Evolutionary conservation across 2,888 invertebrate genomes (phyloP).

Genomic region (Nipponacmea schrenckii): DNA sequence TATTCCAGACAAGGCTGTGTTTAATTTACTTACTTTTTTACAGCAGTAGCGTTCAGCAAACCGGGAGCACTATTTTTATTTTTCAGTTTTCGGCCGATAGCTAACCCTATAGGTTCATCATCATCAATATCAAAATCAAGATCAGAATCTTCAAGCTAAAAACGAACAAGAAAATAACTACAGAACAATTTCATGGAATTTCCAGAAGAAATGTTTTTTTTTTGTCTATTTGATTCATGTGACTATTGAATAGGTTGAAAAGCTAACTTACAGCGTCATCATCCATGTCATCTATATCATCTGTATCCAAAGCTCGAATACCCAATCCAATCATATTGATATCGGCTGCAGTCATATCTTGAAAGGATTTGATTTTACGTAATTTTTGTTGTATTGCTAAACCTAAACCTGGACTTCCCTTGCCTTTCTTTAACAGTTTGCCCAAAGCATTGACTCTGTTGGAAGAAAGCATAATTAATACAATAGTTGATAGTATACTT

Average conservation of each 20-base stretch:
- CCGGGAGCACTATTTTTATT: not conserved
- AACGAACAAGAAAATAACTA: not conserved
- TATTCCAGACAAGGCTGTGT: too few relatives aligned
- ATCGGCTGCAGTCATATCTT: conserved; percentile 2
- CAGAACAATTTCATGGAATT: too few relatives aligned
- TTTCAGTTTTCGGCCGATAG: conserved; percentile 12
- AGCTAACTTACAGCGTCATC: conserved; percentile 1
- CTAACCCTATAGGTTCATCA: conserved; percentile 16
- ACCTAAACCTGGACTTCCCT: conserved; percentile 9
- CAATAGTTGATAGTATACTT: not conserved
- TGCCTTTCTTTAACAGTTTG: conserved; percentile 1
- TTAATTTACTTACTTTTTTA: not conserved
- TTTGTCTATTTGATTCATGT: too few relatives aligned
- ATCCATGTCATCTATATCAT: conserved; percentile 13
- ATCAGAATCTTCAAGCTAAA: conserved; percentile 9
- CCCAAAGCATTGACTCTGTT: conserved; percentile 9
- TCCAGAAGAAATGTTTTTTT: too few relatives aligned
- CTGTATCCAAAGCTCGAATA: conserved; percentile 10
- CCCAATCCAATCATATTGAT: conserved; percentile 8
- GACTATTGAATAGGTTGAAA: too few relatives aligned
- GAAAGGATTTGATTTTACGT: not conserved
- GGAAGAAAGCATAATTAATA: not conserved
- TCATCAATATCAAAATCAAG: conserved; percentile 17
- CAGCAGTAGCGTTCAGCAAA: not conserved
- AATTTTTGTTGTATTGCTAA: conserved; percentile 5